Base-by-base conservation (phyloP, 2,797 vertebrate genomes). In the Cryptoprocta ferox region DNA sequence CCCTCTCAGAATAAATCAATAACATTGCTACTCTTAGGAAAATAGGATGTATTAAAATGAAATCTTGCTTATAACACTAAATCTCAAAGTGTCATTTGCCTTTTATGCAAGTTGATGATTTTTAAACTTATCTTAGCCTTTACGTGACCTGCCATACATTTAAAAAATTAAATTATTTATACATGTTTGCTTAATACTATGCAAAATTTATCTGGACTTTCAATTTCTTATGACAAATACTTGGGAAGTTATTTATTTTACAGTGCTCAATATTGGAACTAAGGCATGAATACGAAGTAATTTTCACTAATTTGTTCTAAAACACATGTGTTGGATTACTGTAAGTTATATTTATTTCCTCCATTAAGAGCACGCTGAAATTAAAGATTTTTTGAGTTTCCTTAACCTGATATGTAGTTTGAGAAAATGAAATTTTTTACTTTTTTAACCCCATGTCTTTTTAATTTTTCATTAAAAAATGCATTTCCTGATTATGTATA, bases 1-100 rank as follows among this genome's bases (percentile, higher is more conserved):
- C 39, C 70, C 90, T 95, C 82, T 48, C 97, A 81, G 98, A 97
- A 96, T 98, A 98, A 98, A 99, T 99, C 99, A 99, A 99, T 99
- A 99, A 99, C 98, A 98, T 97, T 98, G 97, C 97, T 98, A 98
- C 98, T 98, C 97, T 98, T 98, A 98, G 98, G 97, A 98, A 98
- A 98, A 98, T 95, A 98, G 84, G 96, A 98, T 97, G 97, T 98
- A 98, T 98, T 98, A 98, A 98, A 98, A 98, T 97, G 63, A 97
- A 98, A 97, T 95, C 97, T 98, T 98, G 79, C 96, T 97, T 98
- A 80, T 56, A 97, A 95, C 96, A 94, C 96, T 97, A 98, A 97
- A 93, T 98, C 91, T 80, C 66, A 91, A 98, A 97, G 79, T 73
- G 56, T 73, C 83, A 95, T 92, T 39, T 91, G 97, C 68, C 68